These are phyloP conservation scores for Drosophila sp. DNA, from an alignment of 1,140 invertebrate species.

Conservation along the genomic window DNA sequence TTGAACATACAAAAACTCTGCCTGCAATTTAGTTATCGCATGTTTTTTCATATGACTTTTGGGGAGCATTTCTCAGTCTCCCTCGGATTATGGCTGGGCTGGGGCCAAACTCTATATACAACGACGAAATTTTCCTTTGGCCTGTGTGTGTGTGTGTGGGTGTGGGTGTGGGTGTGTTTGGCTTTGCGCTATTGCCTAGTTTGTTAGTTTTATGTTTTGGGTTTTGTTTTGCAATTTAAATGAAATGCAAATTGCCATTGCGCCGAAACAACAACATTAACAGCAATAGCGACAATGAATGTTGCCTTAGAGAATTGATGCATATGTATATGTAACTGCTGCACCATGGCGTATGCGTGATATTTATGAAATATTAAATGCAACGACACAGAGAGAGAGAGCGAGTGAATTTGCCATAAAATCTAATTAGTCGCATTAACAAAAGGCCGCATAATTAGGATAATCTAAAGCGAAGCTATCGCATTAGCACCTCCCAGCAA, in stretches of 20 bases:
- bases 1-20: background rate
- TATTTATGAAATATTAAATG: conserved; percentile 69
- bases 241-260: conserved; percentile 71
- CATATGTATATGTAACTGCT: conserved; percentile 7
- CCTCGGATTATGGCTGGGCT: conserved; percentile 39
- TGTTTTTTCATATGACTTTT: conserved; percentile 81
- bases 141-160: conserved; percentile 13
- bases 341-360: conserved; percentile 59
- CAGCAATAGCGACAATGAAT: conserved; percentile 31
- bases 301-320: conserved; percentile 57
- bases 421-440: conserved; percentile 76
- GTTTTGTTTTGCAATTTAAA: conserved; percentile 73
- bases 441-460: conserved; percentile 75
- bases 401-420: conserved; percentile 50
- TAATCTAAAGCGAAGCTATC: conserved; percentile 50
- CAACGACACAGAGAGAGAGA: conserved; percentile 8
- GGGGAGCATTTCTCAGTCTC: conserved; percentile 58
- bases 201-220: conserved; percentile 57
- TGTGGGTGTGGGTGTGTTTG: conserved; percentile 40
- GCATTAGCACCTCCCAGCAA: conserved; percentile 62
- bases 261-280: conserved; percentile 27
- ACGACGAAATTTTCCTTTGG: conserved; percentile 1
- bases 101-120: conserved; percentile 31
- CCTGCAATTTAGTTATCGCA: conserved; percentile 59
- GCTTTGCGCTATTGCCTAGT: conserved; percentile 51